These are phyloP conservation scores for Iselma pallidipennis DNA, from an alignment of 2,888 invertebrate genomes.

Conservation along the genomic window DNA sequence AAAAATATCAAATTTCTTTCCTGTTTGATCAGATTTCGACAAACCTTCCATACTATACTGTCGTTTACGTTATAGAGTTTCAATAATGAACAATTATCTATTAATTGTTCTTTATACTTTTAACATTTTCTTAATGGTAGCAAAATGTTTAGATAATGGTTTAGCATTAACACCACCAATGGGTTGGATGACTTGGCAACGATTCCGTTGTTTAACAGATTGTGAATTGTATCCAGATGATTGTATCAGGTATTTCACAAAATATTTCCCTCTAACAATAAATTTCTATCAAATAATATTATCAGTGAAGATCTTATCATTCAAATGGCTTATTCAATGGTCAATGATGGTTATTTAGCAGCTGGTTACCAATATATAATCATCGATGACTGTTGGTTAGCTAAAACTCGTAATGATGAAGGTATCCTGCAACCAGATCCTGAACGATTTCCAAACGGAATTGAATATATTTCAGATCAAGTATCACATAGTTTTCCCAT, in stretches of 20 bases:
- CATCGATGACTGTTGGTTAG: constrained; percentile 65
- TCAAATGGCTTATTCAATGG: constrained; percentile 59
- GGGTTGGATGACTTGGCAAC: constrained; percentile 73
- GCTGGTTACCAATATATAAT: constrained; percentile 63
- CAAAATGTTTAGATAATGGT: constrained; percentile 60
- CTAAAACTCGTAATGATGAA: constrained; percentile 54
- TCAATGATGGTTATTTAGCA: constrained; percentile 61
- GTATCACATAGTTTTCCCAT: too few species aligned
- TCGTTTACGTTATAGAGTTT: too few species aligned
- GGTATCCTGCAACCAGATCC: constrained; percentile 61
- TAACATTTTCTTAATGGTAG: not conserved
- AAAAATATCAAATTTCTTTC: not conserved
- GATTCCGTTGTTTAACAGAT: constrained; percentile 67
- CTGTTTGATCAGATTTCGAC: not conserved
- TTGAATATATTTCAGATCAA: constrained; percentile 61
- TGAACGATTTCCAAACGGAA: constrained; percentile 63
- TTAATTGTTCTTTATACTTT: not conserved
- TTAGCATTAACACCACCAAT: constrained; percentile 69
- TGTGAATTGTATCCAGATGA: constrained; percentile 65
- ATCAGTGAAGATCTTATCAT: constrained; percentile 60
- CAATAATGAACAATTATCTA: not conserved
- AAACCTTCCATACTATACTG: too few species aligned
- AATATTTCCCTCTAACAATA: not conserved
- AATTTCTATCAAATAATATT: constrained; percentile 3
- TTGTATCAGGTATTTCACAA: constrained; percentile 63